phyloP scores from a whole-genome alignment of 2,797 vertebrate genomes.

The Sebastes trivittatus region DNA sequence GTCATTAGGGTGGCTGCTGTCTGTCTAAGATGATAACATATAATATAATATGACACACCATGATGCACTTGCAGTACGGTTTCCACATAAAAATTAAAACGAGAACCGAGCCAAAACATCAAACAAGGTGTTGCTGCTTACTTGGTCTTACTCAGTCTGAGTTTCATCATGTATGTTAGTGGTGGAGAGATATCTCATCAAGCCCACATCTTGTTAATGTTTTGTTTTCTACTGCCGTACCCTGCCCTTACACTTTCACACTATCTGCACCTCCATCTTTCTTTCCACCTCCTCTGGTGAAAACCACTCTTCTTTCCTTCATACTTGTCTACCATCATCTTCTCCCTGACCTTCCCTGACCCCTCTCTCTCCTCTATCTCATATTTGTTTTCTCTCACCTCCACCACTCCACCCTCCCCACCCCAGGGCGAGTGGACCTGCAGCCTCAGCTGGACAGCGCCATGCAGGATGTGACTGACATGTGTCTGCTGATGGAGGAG shows the following conservation, averaged over 20 bases:
- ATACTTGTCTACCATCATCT: conserved; percentile 48
- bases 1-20: not conserved
- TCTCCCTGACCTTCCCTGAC: not conserved
- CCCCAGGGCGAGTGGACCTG: conserved; percentile 91
- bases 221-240: not conserved
- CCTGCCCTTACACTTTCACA: not conserved
- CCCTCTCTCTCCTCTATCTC: not conserved
- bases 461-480: conserved; percentile 96
- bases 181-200: not conserved
- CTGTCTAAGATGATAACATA: not conserved
- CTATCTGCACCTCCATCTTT: not conserved
- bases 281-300: not conserved
- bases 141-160: not conserved
- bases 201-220: not conserved
- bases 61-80: not conserved
- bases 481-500: conserved; percentile 97
- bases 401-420: conserved; percentile 1
- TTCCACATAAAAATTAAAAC: not conserved
- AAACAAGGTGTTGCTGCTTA: conserved; percentile 9
- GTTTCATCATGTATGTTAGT: not conserved
- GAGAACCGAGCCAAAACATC: conserved; percentile 11
- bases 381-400: not conserved
- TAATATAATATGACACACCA: not conserved
- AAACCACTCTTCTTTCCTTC: not conserved
- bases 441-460: conserved; percentile 97